A percentile compares a stretch with the other conserved stretches of the same genome.
Evolutionary conservation across 2,888 invertebrate genomes (phyloP).

Genomic region (Galerucella calmariensis): DNA sequence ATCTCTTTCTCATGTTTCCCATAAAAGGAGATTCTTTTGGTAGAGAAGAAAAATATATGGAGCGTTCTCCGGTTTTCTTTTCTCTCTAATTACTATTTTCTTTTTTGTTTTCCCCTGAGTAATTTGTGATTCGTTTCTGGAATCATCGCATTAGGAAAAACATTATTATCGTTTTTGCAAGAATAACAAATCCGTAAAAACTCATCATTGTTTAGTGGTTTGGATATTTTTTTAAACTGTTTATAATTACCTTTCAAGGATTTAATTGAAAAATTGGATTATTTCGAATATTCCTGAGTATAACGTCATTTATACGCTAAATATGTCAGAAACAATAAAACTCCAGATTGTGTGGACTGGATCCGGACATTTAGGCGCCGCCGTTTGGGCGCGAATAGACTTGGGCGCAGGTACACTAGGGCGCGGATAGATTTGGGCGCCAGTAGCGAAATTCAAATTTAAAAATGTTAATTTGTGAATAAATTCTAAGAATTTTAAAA

Average conservation of each 20-base stretch:
- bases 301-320: no score
- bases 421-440: no score
- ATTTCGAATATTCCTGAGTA: neutral
- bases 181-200: conserved; percentile 16
- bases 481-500: no score
- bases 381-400: no score
- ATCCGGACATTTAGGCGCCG: no score
- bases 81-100: conserved; percentile 28
- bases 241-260: neutral
- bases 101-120: conserved; percentile 23
- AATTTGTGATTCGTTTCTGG: conserved; percentile 28
- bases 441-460: no score
- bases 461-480: no score
- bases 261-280: neutral
- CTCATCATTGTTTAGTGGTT: neutral
- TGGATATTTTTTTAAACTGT: conserved; percentile 5
- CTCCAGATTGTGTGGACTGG: no score
- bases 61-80: conserved; percentile 22
- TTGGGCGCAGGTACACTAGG: no score
- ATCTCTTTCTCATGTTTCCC: conserved; percentile 29
- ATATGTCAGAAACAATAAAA: no score
- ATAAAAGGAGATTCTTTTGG: conserved; percentile 24
- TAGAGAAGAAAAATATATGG: conserved; percentile 24
- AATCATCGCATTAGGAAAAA: conserved; percentile 30
- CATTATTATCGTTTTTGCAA: conserved; percentile 23